Evolutionary conservation across 2,888 invertebrate species (phyloP).

Genomic region (Galeopsomyia nigrocyanea): DNA sequence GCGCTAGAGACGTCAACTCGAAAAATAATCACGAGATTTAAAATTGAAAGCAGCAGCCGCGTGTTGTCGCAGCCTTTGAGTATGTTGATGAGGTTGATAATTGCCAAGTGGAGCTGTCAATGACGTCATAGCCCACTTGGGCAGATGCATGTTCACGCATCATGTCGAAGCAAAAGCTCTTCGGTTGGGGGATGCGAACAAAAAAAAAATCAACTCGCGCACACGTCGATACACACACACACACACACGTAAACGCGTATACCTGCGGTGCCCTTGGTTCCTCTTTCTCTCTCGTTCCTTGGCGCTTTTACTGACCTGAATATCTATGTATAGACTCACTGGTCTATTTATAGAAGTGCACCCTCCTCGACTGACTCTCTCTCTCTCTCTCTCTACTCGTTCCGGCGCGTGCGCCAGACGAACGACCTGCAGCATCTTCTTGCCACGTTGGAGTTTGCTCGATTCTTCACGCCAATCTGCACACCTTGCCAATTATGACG

Average conservation of each 20-base stretch:
- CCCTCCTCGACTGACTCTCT: conserved; percentile 53
- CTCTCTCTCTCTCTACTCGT: background rate
- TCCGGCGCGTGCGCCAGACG: background rate
- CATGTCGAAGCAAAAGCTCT: background rate
- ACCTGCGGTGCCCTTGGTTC: conserved; percentile 41
- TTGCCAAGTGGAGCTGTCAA: too few relatives aligned
- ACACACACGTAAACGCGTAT: conserved; percentile 6
- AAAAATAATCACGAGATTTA: too few relatives aligned
- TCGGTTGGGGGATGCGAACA: too few relatives aligned
- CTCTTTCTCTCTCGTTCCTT: conserved; percentile 53
- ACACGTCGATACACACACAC: conserved; percentile 26
- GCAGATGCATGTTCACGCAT: too few relatives aligned
- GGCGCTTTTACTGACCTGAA: conserved; percentile 60
- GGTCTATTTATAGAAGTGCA: conserved; percentile 61
- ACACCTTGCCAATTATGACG: conserved; percentile 2
- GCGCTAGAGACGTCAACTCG: too few relatives aligned
- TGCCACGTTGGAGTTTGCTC: too few relatives aligned
- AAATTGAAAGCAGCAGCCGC: too few relatives aligned
- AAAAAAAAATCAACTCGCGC: background rate
- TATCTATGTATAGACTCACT: conserved; percentile 58
- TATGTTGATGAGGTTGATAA: too few relatives aligned
- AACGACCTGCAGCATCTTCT: conserved; percentile 50
- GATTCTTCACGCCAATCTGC: too few relatives aligned
- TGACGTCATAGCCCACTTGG: too few relatives aligned
- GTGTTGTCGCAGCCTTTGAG: too few relatives aligned